A percentile compares a stretch with the other conserved stretches of the same genome.
Evolutionary conservation across 2,797 vertebrate genomes (phyloP).

Genomic region (Cossypha caffra): DNA sequence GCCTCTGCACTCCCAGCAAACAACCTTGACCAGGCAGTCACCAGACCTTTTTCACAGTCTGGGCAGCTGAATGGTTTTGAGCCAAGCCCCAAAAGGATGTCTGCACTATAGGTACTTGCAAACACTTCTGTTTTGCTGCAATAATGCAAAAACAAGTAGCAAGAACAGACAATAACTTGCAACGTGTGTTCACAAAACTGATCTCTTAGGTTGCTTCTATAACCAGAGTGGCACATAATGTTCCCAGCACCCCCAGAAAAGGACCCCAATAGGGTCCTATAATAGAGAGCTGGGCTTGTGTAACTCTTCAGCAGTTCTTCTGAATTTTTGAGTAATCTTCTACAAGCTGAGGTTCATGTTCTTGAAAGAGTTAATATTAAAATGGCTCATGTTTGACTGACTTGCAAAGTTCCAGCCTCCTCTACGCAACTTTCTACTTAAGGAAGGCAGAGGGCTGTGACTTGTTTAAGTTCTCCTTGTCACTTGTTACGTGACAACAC

Average conservation of each 20-base stretch:
- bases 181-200: background rate
- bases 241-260: background rate
- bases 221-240: background rate
- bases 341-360: background rate
- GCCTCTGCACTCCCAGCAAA: background rate
- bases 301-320: background rate
- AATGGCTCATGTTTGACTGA: background rate
- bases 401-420: background rate
- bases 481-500: background rate
- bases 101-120: background rate
- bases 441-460: background rate
- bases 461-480: background rate
- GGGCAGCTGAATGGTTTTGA: background rate
- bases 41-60: background rate
- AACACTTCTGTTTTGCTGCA: background rate
- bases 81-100: background rate
- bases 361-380: background rate
- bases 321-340: background rate
- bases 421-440: background rate
- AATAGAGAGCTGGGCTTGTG: background rate
- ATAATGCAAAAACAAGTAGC: background rate
- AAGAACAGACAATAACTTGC: background rate
- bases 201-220: background rate
- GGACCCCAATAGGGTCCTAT: background rate
- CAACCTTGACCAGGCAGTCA: background rate